Conservation (phyloP, 1,140 invertebrate species). For the Euwallacea similis region DNA sequence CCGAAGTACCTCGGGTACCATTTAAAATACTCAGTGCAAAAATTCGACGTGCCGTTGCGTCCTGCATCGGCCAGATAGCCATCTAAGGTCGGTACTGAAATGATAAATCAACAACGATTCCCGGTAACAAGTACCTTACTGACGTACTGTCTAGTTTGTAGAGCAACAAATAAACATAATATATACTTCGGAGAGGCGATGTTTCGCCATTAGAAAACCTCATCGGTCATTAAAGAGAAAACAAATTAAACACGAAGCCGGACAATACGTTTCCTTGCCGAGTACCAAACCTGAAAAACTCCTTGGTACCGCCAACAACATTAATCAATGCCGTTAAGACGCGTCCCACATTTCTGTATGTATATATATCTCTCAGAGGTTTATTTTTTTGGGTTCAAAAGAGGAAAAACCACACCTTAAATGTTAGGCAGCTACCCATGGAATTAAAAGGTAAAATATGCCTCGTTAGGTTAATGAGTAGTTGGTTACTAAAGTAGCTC, state of each 20-base stretch:
- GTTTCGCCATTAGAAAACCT: slow-evolving; percentile 25
- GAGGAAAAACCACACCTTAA: too few relatives aligned
- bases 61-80: slow-evolving; percentile 14
- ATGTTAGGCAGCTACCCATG: too few relatives aligned
- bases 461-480: too few relatives aligned
- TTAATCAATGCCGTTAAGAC: not conserved
- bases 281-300: not conserved
- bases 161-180: slow-evolving; percentile 33
- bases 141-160: slow-evolving; percentile 26
- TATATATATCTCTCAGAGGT: not conserved
- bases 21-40: not conserved
- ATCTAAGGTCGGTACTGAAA: slow-evolving; percentile 16
- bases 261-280: slow-evolving; percentile 1
- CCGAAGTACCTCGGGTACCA: not conserved
- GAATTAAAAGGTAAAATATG: too few relatives aligned
- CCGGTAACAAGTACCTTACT: slow-evolving; percentile 30
- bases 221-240: slow-evolving; percentile 26
- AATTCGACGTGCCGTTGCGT: slow-evolving; percentile 11
- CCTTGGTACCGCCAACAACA: not conserved
- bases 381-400: too few relatives aligned
- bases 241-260: slow-evolving; percentile 26
- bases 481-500: too few relatives aligned
- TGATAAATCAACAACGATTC: slow-evolving; percentile 29
- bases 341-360: slow-evolving; percentile 8
- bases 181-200: slow-evolving; percentile 15